Evolutionary conservation across 2,113 vertebrate genomes (phyloP).

Genomic region (Alouatta palliata): DNA sequence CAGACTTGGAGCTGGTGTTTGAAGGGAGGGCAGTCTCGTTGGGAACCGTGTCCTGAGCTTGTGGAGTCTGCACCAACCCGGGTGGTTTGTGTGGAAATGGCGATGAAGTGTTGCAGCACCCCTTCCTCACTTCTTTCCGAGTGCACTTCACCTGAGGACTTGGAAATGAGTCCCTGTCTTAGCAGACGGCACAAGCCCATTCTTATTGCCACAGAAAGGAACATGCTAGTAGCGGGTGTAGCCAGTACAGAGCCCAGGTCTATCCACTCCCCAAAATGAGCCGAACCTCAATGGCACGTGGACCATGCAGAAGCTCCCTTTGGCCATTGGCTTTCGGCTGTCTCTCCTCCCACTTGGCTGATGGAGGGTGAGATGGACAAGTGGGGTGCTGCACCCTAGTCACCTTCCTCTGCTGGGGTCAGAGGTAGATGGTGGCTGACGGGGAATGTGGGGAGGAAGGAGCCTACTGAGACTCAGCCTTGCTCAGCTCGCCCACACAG

Average conservation of each 20-base stretch:
- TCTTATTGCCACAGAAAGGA: not conserved
- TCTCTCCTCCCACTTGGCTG: not conserved
- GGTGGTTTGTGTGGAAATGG: accelerated
- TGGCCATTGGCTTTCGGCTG: not conserved
- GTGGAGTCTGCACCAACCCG: accelerated
- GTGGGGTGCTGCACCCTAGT: not conserved
- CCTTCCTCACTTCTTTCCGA: not conserved
- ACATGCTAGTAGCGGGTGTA: accelerated
- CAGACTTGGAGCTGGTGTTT: not conserved
- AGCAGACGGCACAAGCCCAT: accelerated
- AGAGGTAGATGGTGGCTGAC: not conserved
- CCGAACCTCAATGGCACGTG: accelerated
- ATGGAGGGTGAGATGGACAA: not conserved
- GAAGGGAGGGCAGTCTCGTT: accelerated
- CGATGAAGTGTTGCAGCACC: accelerated
- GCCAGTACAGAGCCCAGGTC: not conserved
- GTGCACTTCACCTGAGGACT: not conserved
- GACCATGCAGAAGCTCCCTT: not conserved
- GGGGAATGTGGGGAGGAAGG: not conserved
- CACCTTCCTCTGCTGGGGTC: not conserved
- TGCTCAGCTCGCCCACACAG: not conserved
- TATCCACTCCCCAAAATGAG: not conserved
- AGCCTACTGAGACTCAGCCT: accelerated
- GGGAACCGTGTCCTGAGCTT: not conserved
- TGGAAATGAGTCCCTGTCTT: not conserved